phyloP scores from a whole-genome alignment of 1,140 invertebrate genomes.

The Wiebesia pumilae region DNA sequence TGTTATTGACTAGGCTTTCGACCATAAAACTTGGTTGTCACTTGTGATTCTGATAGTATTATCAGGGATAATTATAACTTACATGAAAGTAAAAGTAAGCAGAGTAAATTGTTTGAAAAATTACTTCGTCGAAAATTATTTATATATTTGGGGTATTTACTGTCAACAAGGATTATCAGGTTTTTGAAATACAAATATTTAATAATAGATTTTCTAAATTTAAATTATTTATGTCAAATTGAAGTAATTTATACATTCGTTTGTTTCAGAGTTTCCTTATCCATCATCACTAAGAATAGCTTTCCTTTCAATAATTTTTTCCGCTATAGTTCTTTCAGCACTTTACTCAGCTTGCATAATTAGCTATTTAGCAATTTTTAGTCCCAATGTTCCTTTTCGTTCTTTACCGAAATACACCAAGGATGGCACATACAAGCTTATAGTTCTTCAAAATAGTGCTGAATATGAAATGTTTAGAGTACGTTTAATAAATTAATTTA shows the following conservation, averaged over 20 bases:
- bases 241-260: not conserved
- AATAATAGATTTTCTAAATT: not conserved
- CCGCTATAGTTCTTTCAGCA: slow-evolving; percentile 56
- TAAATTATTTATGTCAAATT: not conserved
- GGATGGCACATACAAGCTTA: slow-evolving; percentile 55
- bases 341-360: slow-evolving; percentile 62
- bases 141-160: slow-evolving; percentile 61
- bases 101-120: slow-evolving; percentile 14
- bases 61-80: slow-evolving; percentile 54
- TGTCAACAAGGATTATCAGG: slow-evolving; percentile 64
- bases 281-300: slow-evolving; percentile 58
- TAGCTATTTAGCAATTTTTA: slow-evolving; percentile 55
- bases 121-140: slow-evolving; percentile 56
- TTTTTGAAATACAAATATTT: not conserved
- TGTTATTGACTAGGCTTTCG: slow-evolving; percentile 54
- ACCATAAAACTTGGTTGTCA: slow-evolving; percentile 53
- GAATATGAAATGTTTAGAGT: slow-evolving; percentile 57
- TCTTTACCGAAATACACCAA: slow-evolving; percentile 54
- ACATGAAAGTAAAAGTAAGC: slow-evolving; percentile 55
- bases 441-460: slow-evolving; percentile 47
- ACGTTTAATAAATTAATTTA: slow-evolving; percentile 35
- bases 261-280: slow-evolving; percentile 55
- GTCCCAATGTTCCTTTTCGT: slow-evolving; percentile 51
- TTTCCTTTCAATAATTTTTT: slow-evolving; percentile 58
- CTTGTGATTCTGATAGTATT: slow-evolving; percentile 54